Evolutionary conservation across 2,113 vertebrate genomes (phyloP), one percentile per base, ranked within the genome.

Genomic region (Hemiprocne comata): DNA sequence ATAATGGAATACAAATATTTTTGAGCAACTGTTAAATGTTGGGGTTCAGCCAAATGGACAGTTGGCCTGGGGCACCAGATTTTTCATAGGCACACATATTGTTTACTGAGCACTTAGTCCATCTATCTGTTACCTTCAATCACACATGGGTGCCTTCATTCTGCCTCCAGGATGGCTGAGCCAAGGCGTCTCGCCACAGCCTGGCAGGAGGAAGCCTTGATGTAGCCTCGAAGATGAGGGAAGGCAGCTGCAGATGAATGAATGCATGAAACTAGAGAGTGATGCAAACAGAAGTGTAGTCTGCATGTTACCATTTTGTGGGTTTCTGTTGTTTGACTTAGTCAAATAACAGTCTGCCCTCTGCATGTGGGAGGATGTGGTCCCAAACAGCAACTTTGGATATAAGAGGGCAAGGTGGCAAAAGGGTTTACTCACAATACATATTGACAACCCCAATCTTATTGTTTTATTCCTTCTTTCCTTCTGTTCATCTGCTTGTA

Each of bases 101-200:
- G 75, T 87, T 91, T 95, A 91, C 85, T 91, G 91, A 95, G 64
- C 58, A 58, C 71, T 92, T 93, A 92, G 76, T 48, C 70, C 42
- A 53, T 93, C 97, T 96, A 89, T 89, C 94, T 96, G 94, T 96
- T 96, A 94, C 94, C 89, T 96, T 96, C 95, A 95, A 85, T 96
- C 94, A 95, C 86, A 73, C 64, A 21, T 57, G 93, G 89, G 34
- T 94, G 85, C 94, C 87, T 90, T 87, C 87, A 40, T 84, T 91
- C 69, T 88, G 76, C 73, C 86, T 85, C 65, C 91, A 95, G 75
- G 48, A 95, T 0, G 55, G 44, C 82, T 88, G 75, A 91, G 55
- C 24, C 0, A 0, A 80, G 79, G 71, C 0, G 34, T 88, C 91
- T 94, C 9, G 1, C 64, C 67, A 42, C 42, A 90, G 85, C 65